These are phyloP conservation scores for Camponotus pennsylvanicus DNA, from an alignment of 1,140 invertebrate species.

Conservation along the genomic window DNA sequence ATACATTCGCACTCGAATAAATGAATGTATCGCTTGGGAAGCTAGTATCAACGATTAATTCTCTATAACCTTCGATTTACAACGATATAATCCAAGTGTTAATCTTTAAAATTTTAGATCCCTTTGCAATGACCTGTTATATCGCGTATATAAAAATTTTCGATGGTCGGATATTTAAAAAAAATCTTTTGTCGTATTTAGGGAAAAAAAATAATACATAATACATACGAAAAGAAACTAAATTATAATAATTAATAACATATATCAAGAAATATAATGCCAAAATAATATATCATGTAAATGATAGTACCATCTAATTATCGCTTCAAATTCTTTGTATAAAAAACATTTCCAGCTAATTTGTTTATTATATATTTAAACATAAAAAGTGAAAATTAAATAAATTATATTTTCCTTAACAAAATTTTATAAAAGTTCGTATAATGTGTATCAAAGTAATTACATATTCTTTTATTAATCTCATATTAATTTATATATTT, in stretches of 20 bases:
- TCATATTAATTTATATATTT: too few species aligned
- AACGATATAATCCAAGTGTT: neutral
- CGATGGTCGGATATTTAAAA: neutral
- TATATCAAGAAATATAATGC: neutral
- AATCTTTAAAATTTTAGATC: slow-evolving; percentile 17
- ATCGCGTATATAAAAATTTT: neutral
- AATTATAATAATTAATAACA: slow-evolving; percentile 1
- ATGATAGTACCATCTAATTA: neutral
- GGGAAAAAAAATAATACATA: neutral
- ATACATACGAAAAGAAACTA: neutral
- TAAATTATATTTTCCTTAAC: neutral
- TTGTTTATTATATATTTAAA: too few species aligned
- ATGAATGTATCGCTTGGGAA: neutral
- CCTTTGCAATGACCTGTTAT: neutral
- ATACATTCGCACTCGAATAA: slow-evolving; percentile 1
- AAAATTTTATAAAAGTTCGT: neutral
- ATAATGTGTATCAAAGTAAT: neutral
- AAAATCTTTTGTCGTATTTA: neutral
- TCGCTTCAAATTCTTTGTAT: neutral
- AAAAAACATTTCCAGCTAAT: neutral
- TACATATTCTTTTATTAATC: neutral
- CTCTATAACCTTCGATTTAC: neutral
- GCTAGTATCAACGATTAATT: slow-evolving; percentile 3
- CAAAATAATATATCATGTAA: neutral
- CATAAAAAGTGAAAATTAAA: neutral